Base-by-base conservation (phyloP, 2,888 invertebrate species). In the Lasioglossum pauxillum region DNA sequence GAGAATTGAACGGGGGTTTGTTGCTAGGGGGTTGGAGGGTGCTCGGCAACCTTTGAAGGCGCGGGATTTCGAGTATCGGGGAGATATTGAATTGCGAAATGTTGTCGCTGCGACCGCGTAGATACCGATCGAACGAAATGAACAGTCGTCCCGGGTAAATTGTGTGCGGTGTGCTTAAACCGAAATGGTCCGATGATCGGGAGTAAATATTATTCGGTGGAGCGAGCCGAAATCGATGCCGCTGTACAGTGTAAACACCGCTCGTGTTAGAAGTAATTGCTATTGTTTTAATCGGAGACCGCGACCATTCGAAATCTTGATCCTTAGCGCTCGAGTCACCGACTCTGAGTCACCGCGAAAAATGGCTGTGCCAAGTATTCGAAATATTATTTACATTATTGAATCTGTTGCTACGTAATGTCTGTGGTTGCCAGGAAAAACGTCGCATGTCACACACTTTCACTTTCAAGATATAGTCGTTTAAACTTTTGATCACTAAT, bases 11-110 rank as follows among this genome's bases (percentile, higher is more conserved):
- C 14, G 16, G 60, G 60, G 60, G 60, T 16, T 27, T 27, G 27
- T 27, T 27, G 60, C 60, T 60, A n/a, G 31, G 31, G 31, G 31
- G 31, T 19, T 67, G 16, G 67, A 67, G 67, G 67, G 35, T 31
- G 16, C 69, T 31, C n/a, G 16, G 44, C 2, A n/a, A 23, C 35
- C 31, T 41, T 57, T 72, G 23, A 53, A 78, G 71, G 71, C 19
- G 49, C 71, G 57, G 31, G 35, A 72, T 74, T 74, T 27, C 35
- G 35, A 69, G 38, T 38, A n/a, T 76, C 76, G 23, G 41, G 75
- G 53, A 60, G 41, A 75, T 46, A 83, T 75, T 72, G 60, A 83
- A 83, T 75, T 72, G 80, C 60, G 69, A 75, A 75, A 75, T 23
- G 46, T 82, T 75, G 69, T 80, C 53, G 80, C 72, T 53, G 41